phyloP scores from a whole-genome alignment of 2,888 invertebrate species.

The Lasioglossum oenotherae region DNA sequence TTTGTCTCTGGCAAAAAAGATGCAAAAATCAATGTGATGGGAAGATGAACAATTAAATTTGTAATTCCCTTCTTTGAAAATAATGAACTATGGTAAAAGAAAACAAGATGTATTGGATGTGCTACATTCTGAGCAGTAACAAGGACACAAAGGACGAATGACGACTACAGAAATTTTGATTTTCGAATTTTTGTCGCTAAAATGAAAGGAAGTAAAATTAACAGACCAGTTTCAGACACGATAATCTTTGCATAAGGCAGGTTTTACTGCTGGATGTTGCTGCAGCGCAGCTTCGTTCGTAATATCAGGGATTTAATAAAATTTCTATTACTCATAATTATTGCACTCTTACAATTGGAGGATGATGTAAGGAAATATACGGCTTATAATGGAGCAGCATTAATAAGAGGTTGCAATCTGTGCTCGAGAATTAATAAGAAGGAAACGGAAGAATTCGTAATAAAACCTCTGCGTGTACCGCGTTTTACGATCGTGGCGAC shows the following conservation, averaged over 20 bases:
- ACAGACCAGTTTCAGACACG: neutral
- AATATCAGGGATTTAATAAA: neutral
- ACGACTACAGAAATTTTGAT: neutral
- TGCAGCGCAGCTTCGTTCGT: neutral
- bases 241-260: neutral
- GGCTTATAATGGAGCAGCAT: neutral
- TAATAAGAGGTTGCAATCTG: slow-evolving; percentile 9
- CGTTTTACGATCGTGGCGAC: slow-evolving; percentile 2
- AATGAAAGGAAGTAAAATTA: neutral
- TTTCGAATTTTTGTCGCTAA: neutral
- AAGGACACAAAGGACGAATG: neutral
- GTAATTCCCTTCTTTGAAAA: too few species aligned
- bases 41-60: too few species aligned
- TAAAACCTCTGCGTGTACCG: neutral
- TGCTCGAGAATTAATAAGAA: slow-evolving; percentile 16
- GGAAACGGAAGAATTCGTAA: neutral
- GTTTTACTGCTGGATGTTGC: neutral
- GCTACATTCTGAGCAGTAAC: too few species aligned
- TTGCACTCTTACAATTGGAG: neutral
- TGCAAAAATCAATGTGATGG: too few species aligned
- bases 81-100: too few species aligned
- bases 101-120: too few species aligned
- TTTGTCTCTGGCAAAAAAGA: too few species aligned
- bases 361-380: neutral
- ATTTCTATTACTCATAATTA: neutral